Evolutionary conservation across 2,888 invertebrate species (phyloP).

Genomic region (Nomada ruficornis): DNA sequence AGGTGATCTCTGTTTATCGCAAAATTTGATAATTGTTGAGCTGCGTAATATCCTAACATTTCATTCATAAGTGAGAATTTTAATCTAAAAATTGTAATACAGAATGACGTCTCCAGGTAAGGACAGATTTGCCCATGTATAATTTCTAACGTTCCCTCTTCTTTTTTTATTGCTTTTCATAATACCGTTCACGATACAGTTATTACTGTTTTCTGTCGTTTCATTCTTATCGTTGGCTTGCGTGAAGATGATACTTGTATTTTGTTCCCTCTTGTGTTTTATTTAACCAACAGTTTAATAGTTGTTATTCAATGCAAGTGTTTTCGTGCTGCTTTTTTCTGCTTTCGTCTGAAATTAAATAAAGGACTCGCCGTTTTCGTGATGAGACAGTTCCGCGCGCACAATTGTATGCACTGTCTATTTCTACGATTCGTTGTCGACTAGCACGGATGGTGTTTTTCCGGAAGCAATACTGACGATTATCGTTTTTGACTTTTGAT

Average conservation of each 20-base stretch:
- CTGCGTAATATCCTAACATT: neutral
- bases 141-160: slow-evolving; percentile 8
- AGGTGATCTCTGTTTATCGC: neutral
- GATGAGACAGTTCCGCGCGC: neutral
- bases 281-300: slow-evolving; percentile 32
- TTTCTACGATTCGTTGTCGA: slow-evolving; percentile 14
- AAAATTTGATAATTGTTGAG: slow-evolving; percentile 13
- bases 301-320: neutral
- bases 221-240: slow-evolving; percentile 28
- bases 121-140: neutral
- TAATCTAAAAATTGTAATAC: neutral
- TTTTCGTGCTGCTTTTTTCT: neutral
- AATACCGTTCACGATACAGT: slow-evolving; percentile 61
- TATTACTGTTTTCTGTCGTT: slow-evolving; percentile 49
- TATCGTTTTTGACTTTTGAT: neutral
- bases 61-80: neutral
- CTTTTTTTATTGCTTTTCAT: neutral
- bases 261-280: slow-evolving; percentile 39
- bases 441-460: slow-evolving; percentile 29
- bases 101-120: slow-evolving; percentile 53
- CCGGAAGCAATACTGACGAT: slow-evolving; percentile 30
- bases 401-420: neutral
- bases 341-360: slow-evolving; percentile 16
- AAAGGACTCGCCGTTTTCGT: neutral
- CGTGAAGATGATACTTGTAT: slow-evolving; percentile 11